phyloP scores from a whole-genome alignment of 2,113 vertebrate genomes.

The Pardalotus punctatus region DNA sequence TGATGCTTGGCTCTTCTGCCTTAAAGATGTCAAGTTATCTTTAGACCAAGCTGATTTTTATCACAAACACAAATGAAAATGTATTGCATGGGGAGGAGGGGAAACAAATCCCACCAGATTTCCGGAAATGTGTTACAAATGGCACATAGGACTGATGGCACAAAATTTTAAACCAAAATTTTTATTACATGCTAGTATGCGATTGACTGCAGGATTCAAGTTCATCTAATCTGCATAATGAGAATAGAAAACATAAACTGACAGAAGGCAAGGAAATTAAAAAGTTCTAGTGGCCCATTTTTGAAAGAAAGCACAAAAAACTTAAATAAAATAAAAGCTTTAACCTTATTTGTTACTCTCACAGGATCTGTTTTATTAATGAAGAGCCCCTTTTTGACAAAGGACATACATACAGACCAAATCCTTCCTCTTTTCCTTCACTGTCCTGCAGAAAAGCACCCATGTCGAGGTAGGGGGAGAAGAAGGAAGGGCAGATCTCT shows the following conservation, averaged over 20 bases:
- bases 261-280: background rate
- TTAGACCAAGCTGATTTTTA: background rate
- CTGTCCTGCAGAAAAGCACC: background rate
- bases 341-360: background rate
- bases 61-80: background rate
- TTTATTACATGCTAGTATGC: background rate
- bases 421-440: background rate
- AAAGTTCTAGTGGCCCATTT: background rate
- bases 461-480: background rate
- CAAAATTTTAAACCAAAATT: background rate
- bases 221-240: background rate
- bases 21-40: background rate
- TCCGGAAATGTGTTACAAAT: background rate
- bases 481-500: background rate
- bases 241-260: background rate
- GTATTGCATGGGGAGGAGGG: background rate
- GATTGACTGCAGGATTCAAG: background rate
- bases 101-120: background rate
- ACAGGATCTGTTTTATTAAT: background rate
- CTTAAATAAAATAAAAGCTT: background rate
- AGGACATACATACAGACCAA: background rate
- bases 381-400: background rate
- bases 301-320: background rate
- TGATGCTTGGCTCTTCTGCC: background rate
- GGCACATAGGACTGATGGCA: background rate